Percentiles rank a stretch among this genome's conserved stretches.
Conservation (phyloP, 2,888 invertebrate species). For the Cryptocephalus primarius region DNA sequence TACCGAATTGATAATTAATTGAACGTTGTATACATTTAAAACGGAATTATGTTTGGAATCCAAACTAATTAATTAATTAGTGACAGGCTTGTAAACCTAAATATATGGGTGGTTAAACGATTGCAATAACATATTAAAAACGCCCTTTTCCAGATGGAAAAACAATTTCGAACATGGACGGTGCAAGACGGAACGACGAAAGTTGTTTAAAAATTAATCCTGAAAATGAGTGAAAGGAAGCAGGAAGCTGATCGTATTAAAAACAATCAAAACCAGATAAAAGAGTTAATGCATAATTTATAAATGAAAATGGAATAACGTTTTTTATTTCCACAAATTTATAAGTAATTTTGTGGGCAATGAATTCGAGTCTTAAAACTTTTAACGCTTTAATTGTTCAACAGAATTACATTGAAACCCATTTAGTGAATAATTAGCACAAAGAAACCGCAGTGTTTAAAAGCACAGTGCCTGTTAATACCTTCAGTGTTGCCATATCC, state of each 20-base stretch:
- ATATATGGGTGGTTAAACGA: neutral
- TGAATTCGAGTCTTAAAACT: slow-evolving; percentile 1
- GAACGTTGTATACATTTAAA: slow-evolving; percentile 18
- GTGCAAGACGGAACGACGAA: too few relatives aligned
- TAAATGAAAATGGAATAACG: too few relatives aligned
- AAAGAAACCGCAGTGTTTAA: slow-evolving; percentile 9
- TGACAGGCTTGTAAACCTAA: slow-evolving; percentile 9
- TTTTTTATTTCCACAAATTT: too few relatives aligned
- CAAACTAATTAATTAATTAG: slow-evolving; percentile 16
- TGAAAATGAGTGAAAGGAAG: too few relatives aligned
- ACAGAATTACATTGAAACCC: slow-evolving; percentile 8
- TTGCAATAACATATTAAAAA: neutral
- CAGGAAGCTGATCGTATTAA: slow-evolving; percentile 2
- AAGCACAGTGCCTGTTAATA: slow-evolving; percentile 3
- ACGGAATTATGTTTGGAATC: slow-evolving; percentile 16
- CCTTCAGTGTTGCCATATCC: too few relatives aligned
- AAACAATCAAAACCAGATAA: slow-evolving; percentile 6
- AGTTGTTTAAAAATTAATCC: too few relatives aligned
- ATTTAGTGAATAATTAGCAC: slow-evolving; percentile 10
- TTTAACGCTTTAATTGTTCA: slow-evolving; percentile 8
- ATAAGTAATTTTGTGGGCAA: too few relatives aligned
- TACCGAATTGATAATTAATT: slow-evolving; percentile 19
- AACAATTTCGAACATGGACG: too few relatives aligned
- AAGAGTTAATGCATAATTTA: too few relatives aligned
- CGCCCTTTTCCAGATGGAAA: neutral